phyloP scores from a whole-genome alignment of 2,797 vertebrate species.

The Psittacula echo region DNA sequence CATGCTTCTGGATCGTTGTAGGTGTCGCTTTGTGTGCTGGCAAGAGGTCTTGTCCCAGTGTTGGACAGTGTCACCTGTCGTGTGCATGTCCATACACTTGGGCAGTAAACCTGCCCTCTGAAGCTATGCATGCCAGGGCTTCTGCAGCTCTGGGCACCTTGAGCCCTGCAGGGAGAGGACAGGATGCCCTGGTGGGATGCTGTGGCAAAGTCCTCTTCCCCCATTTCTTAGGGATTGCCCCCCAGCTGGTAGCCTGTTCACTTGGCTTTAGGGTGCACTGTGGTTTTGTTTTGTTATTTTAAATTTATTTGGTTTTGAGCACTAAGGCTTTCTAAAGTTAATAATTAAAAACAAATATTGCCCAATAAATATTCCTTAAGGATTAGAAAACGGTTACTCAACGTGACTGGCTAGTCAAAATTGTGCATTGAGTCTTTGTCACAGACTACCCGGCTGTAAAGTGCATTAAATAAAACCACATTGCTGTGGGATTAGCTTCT shows the following conservation, averaged over 20 bases:
- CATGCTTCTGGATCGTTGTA: background rate
- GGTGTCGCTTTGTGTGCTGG: background rate
- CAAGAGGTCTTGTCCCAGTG: background rate
- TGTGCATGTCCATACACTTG: rapidly evolving
- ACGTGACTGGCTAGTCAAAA: background rate
- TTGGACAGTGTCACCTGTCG: background rate
- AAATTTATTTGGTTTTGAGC: background rate
- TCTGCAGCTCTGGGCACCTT: rapidly evolving
- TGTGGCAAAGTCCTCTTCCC: background rate
- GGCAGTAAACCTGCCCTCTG: background rate
- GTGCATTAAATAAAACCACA: background rate
- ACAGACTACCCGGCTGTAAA: background rate
- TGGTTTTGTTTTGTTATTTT: background rate
- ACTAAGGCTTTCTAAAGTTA: background rate
- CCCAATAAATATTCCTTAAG: background rate
- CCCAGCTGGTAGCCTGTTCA: rapidly evolving
- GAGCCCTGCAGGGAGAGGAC: rapidly evolving
- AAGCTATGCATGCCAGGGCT: background rate
- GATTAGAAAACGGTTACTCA: background rate
- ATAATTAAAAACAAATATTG: background rate
- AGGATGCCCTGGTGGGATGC: background rate
- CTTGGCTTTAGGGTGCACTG: background rate
- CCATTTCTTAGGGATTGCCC: background rate
- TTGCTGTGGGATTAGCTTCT: background rate
- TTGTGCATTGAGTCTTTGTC: background rate